Percentiles rank a stretch among this genome's conserved stretches.
Evolutionary conservation across 2,797 vertebrate species (phyloP).

Genomic region (Ceyx erithaca): DNA sequence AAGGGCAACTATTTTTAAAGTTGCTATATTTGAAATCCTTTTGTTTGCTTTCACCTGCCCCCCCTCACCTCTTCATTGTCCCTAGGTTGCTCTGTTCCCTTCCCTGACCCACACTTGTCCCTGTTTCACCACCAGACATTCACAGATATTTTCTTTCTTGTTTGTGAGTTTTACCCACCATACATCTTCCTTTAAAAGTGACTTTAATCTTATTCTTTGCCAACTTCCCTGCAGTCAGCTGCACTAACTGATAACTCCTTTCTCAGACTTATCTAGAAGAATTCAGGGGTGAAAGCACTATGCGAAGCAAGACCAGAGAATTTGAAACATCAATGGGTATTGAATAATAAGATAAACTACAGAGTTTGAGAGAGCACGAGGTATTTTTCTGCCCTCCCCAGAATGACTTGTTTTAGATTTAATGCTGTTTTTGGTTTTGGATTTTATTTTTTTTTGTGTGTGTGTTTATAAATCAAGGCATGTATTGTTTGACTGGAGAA

Average conservation of each 20-base stretch:
- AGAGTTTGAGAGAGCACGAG: constrained; percentile 2
- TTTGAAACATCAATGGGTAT: constrained; percentile 5
- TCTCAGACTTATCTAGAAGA: constrained; percentile 38
- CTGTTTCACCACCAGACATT: neutral
- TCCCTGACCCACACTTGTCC: neutral
- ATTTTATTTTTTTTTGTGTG: accelerated
- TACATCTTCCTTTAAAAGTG: constrained; percentile 13
- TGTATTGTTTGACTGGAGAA: neutral
- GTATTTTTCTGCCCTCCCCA: constrained; percentile 5
- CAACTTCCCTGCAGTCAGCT: constrained; percentile 29
- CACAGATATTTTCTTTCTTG: neutral
- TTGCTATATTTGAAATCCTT: constrained; percentile 52
- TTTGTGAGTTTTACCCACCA: neutral
- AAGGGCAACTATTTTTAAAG: constrained; percentile 67
- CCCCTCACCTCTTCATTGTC: neutral
- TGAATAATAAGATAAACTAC: constrained; percentile 40
- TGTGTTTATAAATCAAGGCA: neutral
- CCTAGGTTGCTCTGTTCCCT: constrained; percentile 1
- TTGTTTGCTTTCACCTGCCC: constrained; percentile 31
- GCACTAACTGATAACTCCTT: constrained; percentile 34
- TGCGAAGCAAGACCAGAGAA: constrained; percentile 34
- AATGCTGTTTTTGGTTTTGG: neutral
- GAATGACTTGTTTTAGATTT: neutral
- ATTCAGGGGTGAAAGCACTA: constrained; percentile 37
- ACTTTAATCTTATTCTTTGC: constrained; percentile 19